Evolutionary conservation across 2,888 invertebrate genomes (phyloP).

Genomic region (Idaea dimidiata): DNA sequence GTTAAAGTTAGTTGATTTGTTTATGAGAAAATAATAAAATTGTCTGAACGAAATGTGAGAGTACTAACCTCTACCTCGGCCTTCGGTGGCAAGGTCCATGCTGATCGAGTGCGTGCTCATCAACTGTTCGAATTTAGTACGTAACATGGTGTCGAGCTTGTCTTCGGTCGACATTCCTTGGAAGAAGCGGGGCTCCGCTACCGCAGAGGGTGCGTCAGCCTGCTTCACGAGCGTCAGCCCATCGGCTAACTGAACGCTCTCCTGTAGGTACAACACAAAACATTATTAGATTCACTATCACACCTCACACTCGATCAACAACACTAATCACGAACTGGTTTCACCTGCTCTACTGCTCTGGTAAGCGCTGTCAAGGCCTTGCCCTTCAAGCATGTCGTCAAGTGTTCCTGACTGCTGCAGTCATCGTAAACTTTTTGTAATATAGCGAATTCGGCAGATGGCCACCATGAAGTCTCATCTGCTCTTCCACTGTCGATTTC

Average conservation of each 20-base stretch:
- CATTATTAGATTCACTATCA: slow-evolving; percentile 43
- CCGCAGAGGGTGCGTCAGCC: slow-evolving; percentile 74
- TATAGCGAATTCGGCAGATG: slow-evolving; percentile 80
- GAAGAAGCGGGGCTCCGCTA: slow-evolving; percentile 81
- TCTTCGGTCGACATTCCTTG: slow-evolving; percentile 79
- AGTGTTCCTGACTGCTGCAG: slow-evolving; percentile 82
- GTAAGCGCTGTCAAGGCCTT: slow-evolving; percentile 81
- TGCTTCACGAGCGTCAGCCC: slow-evolving; percentile 82
- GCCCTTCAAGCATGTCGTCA: slow-evolving; percentile 82
- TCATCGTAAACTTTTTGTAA: slow-evolving; percentile 83
- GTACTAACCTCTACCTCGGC: slow-evolving; percentile 72
- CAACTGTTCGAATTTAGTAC: slow-evolving; percentile 79
- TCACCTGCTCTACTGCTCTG: slow-evolving; percentile 82
- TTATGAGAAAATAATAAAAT: slow-evolving; percentile 4
- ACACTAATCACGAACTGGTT: slow-evolving; percentile 31
- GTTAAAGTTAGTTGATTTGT: slow-evolving; percentile 6
- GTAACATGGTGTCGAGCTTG: slow-evolving; percentile 76
- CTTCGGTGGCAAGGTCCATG: slow-evolving; percentile 81
- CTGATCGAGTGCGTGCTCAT: slow-evolving; percentile 84
- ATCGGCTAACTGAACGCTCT: slow-evolving; percentile 82
- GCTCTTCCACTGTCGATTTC: slow-evolving; percentile 76
- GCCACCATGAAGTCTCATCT: slow-evolving; percentile 76
- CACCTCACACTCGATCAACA: slow-evolving; percentile 37
- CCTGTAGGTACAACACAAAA: slow-evolving; percentile 63
- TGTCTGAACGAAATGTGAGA: slow-evolving; percentile 2